phyloP scores from a whole-genome alignment of 2,113 vertebrate genomes.

The Acrocephalus kingi region DNA sequence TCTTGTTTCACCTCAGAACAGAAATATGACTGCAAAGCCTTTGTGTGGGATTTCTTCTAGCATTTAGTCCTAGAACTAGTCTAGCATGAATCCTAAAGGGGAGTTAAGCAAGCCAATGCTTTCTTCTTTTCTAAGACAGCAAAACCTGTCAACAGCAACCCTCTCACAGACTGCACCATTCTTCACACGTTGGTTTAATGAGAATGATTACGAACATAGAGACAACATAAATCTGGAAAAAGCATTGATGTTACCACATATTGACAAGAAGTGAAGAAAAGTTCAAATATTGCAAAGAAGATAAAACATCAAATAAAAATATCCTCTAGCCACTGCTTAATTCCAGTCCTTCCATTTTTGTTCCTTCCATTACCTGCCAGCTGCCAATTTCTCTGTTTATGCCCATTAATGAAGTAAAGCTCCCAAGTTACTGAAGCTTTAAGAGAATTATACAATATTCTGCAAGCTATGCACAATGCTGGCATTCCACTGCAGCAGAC shows the following conservation, averaged over 20 bases:
- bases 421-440: not conserved
- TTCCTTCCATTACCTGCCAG: not conserved
- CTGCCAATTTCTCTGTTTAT: not conserved
- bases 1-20: not conserved
- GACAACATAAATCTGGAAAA: not conserved
- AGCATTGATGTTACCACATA: not conserved
- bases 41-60: not conserved
- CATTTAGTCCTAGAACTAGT: not conserved
- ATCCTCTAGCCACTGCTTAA: not conserved
- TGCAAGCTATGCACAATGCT: not conserved
- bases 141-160: not conserved
- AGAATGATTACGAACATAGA: not conserved
- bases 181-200: not conserved
- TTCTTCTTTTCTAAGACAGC: not conserved
- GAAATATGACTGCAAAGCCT: not conserved
- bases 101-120: not conserved
- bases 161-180: not conserved
- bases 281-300: not conserved
- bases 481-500: not conserved
- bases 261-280: not conserved
- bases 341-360: not conserved
- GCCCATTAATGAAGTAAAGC: not conserved
- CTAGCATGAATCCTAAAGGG: not conserved
- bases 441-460: not conserved
- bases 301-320: not conserved